Evolutionary conservation across 2,797 vertebrate genomes (phyloP).

Genomic region (Poeciliopsis turneri): DNA sequence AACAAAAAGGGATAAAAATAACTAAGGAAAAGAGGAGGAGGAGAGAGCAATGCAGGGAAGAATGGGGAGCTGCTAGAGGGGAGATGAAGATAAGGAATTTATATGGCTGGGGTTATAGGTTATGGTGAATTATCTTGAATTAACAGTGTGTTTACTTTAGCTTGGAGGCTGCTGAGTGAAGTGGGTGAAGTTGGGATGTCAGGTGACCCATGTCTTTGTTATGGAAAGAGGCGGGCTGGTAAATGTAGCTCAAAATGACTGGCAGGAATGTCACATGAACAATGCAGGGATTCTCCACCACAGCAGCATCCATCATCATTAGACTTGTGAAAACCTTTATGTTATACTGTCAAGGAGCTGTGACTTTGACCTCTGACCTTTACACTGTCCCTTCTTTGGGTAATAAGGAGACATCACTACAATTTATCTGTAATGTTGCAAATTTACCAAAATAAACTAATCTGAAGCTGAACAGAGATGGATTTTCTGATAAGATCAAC

Average conservation of each 20-base stretch:
- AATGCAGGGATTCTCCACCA: slow-evolving; percentile 60
- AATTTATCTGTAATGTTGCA: too few relatives aligned
- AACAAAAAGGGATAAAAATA: background rate
- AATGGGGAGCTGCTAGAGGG: background rate
- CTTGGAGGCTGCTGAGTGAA: slow-evolving; percentile 71
- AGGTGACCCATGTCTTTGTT: slow-evolving; percentile 74
- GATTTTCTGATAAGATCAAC: background rate
- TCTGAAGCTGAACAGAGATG: background rate
- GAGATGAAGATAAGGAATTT: slow-evolving; percentile 64
- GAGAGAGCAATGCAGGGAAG: background rate
- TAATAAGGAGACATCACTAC: background rate
- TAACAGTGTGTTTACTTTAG: slow-evolving; percentile 78
- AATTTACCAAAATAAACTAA: too few relatives aligned
- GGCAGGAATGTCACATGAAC: slow-evolving; percentile 76
- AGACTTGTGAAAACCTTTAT: slow-evolving; percentile 40
- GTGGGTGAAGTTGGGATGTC: slow-evolving; percentile 61
- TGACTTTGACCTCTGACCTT: slow-evolving; percentile 50
- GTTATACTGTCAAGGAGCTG: slow-evolving; percentile 21
- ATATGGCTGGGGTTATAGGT: slow-evolving; percentile 67
- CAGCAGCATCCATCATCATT: slow-evolving; percentile 73
- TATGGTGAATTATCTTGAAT: slow-evolving; percentile 79
- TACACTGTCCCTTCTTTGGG: slow-evolving; percentile 2
- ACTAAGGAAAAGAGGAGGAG: background rate
- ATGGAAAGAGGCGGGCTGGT: slow-evolving; percentile 63
- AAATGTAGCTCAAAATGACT: slow-evolving; percentile 60